These are phyloP conservation scores for Eupithecia pulchellata DNA, from an alignment of 2,888 invertebrate species.

Conservation along the genomic window DNA sequence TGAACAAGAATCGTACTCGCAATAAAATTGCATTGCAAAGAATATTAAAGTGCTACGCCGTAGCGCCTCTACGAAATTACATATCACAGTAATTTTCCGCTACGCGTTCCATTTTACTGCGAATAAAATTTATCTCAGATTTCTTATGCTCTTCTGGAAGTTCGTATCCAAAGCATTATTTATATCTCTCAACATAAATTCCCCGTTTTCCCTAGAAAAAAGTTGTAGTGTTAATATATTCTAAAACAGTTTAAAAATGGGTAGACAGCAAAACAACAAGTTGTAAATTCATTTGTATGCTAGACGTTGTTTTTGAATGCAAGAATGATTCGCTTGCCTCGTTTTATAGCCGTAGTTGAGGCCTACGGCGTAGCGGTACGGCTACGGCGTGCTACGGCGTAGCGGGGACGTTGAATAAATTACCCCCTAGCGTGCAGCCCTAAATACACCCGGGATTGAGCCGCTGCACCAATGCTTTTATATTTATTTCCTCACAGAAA, in stretches of 20 bases:
- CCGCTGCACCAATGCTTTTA: conserved; percentile 25
- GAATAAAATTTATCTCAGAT: neutral
- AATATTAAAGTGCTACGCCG: conserved; percentile 22
- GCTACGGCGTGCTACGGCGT: conserved; percentile 30
- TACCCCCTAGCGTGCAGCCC: conserved; percentile 30
- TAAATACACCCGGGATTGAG: conserved; percentile 23
- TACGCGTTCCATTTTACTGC: conserved; percentile 27
- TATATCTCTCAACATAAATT: neutral
- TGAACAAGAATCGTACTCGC: conserved; percentile 15
- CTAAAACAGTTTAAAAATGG: neutral
- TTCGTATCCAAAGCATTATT: neutral
- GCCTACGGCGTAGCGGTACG: conserved; percentile 30
- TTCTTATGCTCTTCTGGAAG: neutral
- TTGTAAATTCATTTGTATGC: neutral
- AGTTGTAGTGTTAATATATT: neutral
- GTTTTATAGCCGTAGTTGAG: conserved; percentile 26
- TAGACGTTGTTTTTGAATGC: conserved; percentile 10
- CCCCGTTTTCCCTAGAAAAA: neutral
- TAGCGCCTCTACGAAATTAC: conserved; percentile 25
- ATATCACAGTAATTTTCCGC: conserved; percentile 26
- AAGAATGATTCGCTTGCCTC: conserved; percentile 2
- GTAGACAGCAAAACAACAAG: neutral
- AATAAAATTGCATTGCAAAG: conserved; percentile 26
- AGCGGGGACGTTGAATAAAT: conserved; percentile 32
- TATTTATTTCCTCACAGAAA: conserved; percentile 19